Evolutionary conservation across 1,140 invertebrate species (phyloP), one percentile per base, ranked within the genome.

Genomic region (Ctenoplectra terminalis): DNA sequence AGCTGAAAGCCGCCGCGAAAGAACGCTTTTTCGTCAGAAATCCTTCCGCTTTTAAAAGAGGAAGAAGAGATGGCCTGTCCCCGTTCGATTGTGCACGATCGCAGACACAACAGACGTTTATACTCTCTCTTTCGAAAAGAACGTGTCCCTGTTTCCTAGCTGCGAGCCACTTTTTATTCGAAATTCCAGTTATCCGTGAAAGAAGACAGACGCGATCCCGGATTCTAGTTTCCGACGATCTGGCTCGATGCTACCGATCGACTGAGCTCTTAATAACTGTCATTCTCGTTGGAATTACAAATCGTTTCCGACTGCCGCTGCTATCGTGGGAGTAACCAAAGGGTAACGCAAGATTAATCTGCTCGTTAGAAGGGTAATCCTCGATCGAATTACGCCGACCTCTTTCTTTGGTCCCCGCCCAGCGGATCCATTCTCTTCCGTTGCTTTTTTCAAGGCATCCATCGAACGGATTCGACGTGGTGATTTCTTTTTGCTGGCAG

Each of bases 1-100:
- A 80, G 69, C 34, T 63, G 77, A 73, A 63, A 80, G 77, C 77
- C 34, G 34, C 56, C 58, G 29, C 69, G 77, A 29, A 63, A 61
- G 48, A 54, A 34, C 77, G n/a, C 67, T 80, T 80, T 80, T 61
- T 80, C 77, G 43, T 60, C 58, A 52, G 77, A 31, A 23, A 61
- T 80, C 46, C 69, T 61, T 46, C 67, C 69, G 69, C 46, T 63
- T 52, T 75, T 75, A 63, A 20, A 9, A 26, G 20, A 26, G n/a
- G 37, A 34, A 43, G 31, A 37, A 52, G 69, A 52, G 56, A 29
- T 26, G 29, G 43, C 20, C 6, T 52, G 66, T 80, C 58, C 37
- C 43, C 37, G 37, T 67, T 77, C 75, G 75, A 69, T 67, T 69
- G 64, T 60, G 15, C 52, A n/a, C 43, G 48, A 73, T 73, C 26